Percentiles rank a stretch among this genome's conserved stretches.
Evolutionary conservation across 1,140 invertebrate species (phyloP).

Genomic region (Ridgeia piscesae): DNA sequence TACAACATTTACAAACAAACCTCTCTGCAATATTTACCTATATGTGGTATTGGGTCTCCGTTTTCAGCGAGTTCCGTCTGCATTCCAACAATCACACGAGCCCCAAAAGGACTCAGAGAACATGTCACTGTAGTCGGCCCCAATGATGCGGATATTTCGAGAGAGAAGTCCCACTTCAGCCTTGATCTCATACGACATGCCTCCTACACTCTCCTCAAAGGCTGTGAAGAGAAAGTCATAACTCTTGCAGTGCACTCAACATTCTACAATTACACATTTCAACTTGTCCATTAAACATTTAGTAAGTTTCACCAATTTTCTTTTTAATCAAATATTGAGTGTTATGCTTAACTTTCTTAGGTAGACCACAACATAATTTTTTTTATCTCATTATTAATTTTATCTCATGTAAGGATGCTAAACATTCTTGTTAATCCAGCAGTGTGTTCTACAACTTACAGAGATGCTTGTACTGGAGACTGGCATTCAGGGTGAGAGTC

Average conservation of each 20-base stretch:
- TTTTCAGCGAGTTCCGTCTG: conserved; percentile 20
- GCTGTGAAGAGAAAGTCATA: not conserved
- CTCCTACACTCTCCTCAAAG: not conserved
- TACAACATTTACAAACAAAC: not conserved
- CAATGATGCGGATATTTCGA: conserved; percentile 49
- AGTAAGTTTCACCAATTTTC: no score
- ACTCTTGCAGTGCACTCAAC: not conserved
- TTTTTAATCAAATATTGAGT: no score
- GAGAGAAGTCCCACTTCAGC: conserved; percentile 52
- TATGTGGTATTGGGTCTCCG: not conserved
- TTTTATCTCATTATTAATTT: no score
- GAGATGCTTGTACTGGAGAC: not conserved
- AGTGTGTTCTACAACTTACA: not conserved
- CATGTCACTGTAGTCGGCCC: conserved; percentile 42
- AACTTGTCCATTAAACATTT: no score
- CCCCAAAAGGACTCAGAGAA: conserved; percentile 49
- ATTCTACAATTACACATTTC: not conserved
- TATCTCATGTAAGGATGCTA: no score
- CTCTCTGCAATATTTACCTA: not conserved
- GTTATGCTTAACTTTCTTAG: no score
- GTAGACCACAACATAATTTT: no score
- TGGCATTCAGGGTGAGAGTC: not conserved
- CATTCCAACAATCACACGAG: conserved; percentile 45
- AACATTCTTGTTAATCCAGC: not conserved
- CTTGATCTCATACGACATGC: conserved; percentile 28